Percentiles rank a stretch among this genome's conserved stretches.
Evolutionary conservation across 2,113 vertebrate species (phyloP).

Genomic region (Physeter macrocephalus): DNA sequence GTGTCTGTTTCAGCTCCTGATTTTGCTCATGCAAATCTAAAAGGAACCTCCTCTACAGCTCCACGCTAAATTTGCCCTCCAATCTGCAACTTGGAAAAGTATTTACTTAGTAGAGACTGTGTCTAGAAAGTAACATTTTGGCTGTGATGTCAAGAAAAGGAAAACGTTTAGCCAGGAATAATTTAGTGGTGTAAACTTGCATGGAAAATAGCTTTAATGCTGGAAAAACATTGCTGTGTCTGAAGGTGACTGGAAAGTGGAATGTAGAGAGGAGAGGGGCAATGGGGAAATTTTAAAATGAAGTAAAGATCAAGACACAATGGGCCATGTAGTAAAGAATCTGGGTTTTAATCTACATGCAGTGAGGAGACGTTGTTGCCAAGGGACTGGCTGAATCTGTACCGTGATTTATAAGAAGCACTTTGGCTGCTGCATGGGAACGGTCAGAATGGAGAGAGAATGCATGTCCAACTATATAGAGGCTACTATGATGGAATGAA

Average conservation of each 20-base stretch:
- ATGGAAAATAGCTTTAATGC: background rate
- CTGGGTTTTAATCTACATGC: background rate
- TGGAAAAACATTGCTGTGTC: background rate
- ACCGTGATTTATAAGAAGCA: background rate
- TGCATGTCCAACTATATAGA: fast-evolving
- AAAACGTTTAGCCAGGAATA: background rate
- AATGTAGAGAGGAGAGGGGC: background rate
- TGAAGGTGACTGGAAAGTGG: background rate
- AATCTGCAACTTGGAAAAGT: background rate
- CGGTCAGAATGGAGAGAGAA: background rate
- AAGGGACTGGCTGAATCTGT: background rate
- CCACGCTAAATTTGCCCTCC: background rate
- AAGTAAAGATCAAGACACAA: background rate
- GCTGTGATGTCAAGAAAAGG: background rate
- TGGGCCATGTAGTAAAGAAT: background rate
- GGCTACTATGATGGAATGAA: too few relatives aligned
- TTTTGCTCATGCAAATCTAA: background rate
- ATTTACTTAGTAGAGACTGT: background rate
- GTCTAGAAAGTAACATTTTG: background rate
- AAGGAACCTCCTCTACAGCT: background rate
- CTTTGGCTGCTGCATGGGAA: background rate
- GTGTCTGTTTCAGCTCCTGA: background rate
- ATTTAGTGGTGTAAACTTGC: background rate
- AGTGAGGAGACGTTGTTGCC: background rate
- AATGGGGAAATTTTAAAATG: background rate